Evolutionary conservation across 1,140 invertebrate genomes (phyloP), one percentile per base, ranked within the genome.

Genomic region (Cherax destructor): DNA sequence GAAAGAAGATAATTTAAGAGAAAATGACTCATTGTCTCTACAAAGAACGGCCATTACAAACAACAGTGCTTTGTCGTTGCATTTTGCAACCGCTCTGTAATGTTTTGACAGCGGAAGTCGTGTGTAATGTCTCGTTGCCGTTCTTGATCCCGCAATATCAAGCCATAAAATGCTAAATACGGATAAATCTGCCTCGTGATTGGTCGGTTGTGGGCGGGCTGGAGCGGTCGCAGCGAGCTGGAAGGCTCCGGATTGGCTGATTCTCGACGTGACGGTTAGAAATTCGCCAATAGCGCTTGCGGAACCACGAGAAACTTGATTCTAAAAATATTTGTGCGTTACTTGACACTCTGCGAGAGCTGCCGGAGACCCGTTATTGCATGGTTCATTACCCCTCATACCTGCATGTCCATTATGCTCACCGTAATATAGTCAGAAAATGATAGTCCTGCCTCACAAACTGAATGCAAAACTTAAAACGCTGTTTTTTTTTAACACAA

Each of bases 191-290:
- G n/a, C 24, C n/a, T 30, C 24, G n/a, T 30, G 69, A 74, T 74
- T 74, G 69, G 69, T 74, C 13, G 0, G 24, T 11, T 30, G 69
- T 30, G 69, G 61, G 6, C 1, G n/a, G 69, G 69, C 21, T 9
- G 69, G n/a, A n/a, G 69, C 7, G 69, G 69, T 24, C 9, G 65
- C 11, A 30, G 24, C n/a, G 21, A n/a, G 69, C 69, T 5, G 6
- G 69, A 30, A 6, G n/a, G 21, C 18, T 11, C 24, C 5, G 4
- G 69, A 74, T 74, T 74, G 69, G 69, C n/a, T 5, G n/a, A 24
- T 24, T 74, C 69, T 74, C 24, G n/a, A 74, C n/a, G n/a, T 74
- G 69, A 74, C 69, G 69, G 69, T 74, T 74, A 30, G 24, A 74
- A 74, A 74, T n/a, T 3, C 6, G 11, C 69, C 69, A 74, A 74